Base-by-base conservation (phyloP, 2,888 invertebrate genomes). In the Ethmia dodecea region DNA sequence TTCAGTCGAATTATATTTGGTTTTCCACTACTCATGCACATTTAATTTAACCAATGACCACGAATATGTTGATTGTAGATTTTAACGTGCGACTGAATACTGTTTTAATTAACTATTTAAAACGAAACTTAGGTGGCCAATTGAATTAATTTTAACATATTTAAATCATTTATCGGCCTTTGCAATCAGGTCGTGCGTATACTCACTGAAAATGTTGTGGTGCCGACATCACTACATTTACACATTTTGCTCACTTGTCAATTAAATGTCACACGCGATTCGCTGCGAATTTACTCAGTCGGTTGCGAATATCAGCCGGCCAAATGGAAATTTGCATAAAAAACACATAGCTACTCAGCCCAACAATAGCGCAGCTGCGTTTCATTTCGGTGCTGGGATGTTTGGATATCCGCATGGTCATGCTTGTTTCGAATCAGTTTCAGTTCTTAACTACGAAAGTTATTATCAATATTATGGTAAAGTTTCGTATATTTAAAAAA, bases 241-340 rank as follows among this genome's bases (percentile, higher is more conserved):
- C 70, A 70, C 70, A 71, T 78, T 79, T 72, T 74, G 73, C 72
- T 72, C 77, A 70, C 76, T 75, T 79, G 77, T 79, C 83, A 76
- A 79, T 78, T 79, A 74, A 74, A 76, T 74, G 72, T 79, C 78
- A 74, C 74, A 62, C 60, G 60, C 78, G 69, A 78, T 76, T 69
- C 77, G 68, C 52, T 66, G 67, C 60, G 64, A 81, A 79, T 83
- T 73, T 70, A 74, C 72, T 59, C 79, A 74, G 66, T 70, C 67
- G 62, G 53, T 67, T 56, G 76, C 57, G 66, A 73, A 76, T 63
- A 77, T 80, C 70, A 74, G 61, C 71, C 58, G 62, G 58, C 65
- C 73, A 70, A 74, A 76, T 73, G 77, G 64, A 69, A 74, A 81
- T 80, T 79, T 80, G 60, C 78, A 81, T 83, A 69, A 77, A 80